These are phyloP conservation scores for Drosophila maculinotata DNA, from an alignment of 2,888 invertebrate species.

Conservation along the genomic window DNA sequence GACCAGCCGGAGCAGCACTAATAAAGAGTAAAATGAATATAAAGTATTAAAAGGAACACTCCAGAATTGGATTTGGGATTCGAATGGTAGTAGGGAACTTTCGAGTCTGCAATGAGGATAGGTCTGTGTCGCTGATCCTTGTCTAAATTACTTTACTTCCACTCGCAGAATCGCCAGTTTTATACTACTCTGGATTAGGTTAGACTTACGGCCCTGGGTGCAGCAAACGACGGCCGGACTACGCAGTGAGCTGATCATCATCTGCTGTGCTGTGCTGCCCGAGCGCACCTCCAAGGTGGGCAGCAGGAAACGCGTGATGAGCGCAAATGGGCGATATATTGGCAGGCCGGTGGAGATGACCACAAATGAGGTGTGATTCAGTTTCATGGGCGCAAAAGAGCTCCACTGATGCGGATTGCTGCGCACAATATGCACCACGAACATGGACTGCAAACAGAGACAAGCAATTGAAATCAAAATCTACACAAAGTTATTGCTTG, in stretches of 20 bases:
- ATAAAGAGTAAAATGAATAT: not conserved
- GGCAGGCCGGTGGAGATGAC: slow-evolving; percentile 82
- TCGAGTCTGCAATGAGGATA: no score
- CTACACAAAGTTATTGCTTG: not conserved
- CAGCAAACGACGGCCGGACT: slow-evolving; percentile 83
- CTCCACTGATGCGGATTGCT: slow-evolving; percentile 84
- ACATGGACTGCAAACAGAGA: slow-evolving; percentile 65
- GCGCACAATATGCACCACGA: slow-evolving; percentile 83
- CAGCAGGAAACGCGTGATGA: slow-evolving; percentile 82
- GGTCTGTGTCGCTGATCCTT: no score
- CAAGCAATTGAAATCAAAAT: not conserved
- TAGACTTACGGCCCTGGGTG: slow-evolving; percentile 84
- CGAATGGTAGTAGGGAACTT: slow-evolving; percentile 60
- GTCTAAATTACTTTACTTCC: no score
- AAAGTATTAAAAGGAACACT: no score
- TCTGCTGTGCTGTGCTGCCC: slow-evolving; percentile 75
- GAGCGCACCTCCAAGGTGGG: slow-evolving; percentile 77
- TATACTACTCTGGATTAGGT: rapidly evolving
- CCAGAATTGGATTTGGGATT: no score
- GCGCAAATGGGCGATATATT: slow-evolving; percentile 81
- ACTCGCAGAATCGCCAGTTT: no score
- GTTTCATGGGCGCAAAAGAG: slow-evolving; percentile 78
- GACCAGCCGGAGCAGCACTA: slow-evolving; percentile 78
- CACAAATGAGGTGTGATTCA: slow-evolving; percentile 82
- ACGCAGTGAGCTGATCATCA: slow-evolving; percentile 81